phyloP scores from a whole-genome alignment of 2,113 vertebrate genomes.

The Stigmatopora argus region DNA sequence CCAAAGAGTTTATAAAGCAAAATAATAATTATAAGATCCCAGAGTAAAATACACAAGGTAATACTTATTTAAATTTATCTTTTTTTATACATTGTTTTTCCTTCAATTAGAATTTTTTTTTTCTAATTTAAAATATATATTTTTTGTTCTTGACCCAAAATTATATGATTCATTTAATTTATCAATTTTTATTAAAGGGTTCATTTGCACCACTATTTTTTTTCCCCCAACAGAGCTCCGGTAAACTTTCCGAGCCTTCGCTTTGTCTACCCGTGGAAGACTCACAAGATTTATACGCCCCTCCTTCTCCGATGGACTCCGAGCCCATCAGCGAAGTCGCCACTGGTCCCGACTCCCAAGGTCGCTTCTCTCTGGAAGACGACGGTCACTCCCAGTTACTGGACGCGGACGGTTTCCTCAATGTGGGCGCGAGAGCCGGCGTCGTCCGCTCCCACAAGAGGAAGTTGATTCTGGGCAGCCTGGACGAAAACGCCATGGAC shows the following conservation, averaged over 20 bases:
- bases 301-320: constrained; percentile 82
- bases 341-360: constrained; percentile 71
- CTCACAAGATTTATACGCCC: constrained; percentile 93
- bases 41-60: too few relatives aligned
- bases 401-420: constrained; percentile 90
- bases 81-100: too few relatives aligned
- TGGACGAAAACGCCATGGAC: constrained; percentile 98
- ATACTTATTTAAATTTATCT: too few relatives aligned
- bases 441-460: constrained; percentile 71
- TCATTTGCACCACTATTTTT: background rate
- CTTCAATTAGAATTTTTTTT: too few relatives aligned
- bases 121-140: too few relatives aligned
- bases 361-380: constrained; percentile 88
- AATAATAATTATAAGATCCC: too few relatives aligned
- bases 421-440: constrained; percentile 61
- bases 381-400: constrained; percentile 93
- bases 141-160: too few relatives aligned
- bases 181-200: too few relatives aligned
- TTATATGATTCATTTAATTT: too few relatives aligned
- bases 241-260: constrained; percentile 88
- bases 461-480: constrained; percentile 78
- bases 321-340: constrained; percentile 62
- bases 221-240: constrained; percentile 79
- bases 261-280: constrained; percentile 91
- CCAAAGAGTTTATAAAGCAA: too few relatives aligned